phyloP scores from a whole-genome alignment of 1,140 invertebrate genomes.

The Aphelenchoides avenae region DNA sequence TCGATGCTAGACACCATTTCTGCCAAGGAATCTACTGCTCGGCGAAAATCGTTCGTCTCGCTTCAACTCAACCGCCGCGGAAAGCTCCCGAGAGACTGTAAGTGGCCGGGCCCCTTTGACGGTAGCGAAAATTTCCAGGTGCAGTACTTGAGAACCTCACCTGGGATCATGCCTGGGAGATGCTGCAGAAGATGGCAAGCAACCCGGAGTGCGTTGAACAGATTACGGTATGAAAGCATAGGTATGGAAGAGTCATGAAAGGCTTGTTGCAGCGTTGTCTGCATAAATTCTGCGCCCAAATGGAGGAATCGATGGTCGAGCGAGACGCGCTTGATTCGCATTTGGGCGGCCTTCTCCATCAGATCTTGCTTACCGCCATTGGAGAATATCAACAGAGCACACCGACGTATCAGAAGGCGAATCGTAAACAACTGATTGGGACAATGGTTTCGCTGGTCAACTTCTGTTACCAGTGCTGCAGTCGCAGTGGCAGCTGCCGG shows the following conservation, averaged over 20 bases:
- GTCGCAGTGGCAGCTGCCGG: constrained; percentile 50
- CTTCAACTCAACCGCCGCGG: constrained; percentile 50
- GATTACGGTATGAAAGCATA: constrained; percentile 64
- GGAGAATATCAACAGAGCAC: constrained; percentile 49
- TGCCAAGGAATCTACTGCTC: constrained; percentile 33
- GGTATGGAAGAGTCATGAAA: constrained; percentile 56
- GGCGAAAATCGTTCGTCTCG: constrained; percentile 56
- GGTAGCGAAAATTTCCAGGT: constrained; percentile 9
- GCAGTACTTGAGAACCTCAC: constrained; percentile 50
- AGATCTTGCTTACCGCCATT: constrained; percentile 52
- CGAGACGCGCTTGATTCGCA: constrained; percentile 54
- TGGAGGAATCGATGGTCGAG: constrained; percentile 46
- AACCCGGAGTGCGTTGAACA: constrained; percentile 67
- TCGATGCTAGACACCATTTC: constrained; percentile 57
- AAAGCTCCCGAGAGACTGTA: constrained; percentile 57
- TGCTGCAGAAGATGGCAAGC: constrained; percentile 63
- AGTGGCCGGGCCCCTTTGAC: constrained; percentile 3
- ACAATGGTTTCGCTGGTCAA: constrained; percentile 47
- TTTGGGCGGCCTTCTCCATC: constrained; percentile 55
- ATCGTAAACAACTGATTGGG: constrained; percentile 23
- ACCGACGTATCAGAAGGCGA: constrained; percentile 48
- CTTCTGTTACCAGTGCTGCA: constrained; percentile 55
- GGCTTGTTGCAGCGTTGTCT: constrained; percentile 29
- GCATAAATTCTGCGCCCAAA: constrained; percentile 46
- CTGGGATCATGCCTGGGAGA: constrained; percentile 59